Evolutionary conservation across 2,797 vertebrate genomes (phyloP).

Genomic region (Sphenopsis melanotis): DNA sequence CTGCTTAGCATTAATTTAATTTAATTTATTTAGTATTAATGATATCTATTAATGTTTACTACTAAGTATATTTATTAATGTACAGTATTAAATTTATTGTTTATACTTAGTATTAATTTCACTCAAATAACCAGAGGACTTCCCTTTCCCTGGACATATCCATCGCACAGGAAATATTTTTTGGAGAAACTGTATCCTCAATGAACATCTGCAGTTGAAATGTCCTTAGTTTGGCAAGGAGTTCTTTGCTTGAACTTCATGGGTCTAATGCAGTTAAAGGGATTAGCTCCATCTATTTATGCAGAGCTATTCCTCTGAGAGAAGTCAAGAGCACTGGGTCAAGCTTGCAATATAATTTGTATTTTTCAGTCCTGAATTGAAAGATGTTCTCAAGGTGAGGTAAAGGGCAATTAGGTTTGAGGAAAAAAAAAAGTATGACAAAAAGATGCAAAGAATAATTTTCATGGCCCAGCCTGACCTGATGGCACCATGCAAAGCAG

Average conservation of each 20-base stretch:
- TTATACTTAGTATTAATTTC: neutral
- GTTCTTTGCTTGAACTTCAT: slow-evolving; percentile 22
- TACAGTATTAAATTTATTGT: neutral
- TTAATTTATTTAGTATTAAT: neutral
- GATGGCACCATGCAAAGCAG: neutral
- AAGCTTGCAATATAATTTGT: neutral
- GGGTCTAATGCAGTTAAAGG: slow-evolving; percentile 35
- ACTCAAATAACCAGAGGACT: neutral
- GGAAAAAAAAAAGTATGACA: neutral
- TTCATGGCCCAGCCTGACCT: neutral
- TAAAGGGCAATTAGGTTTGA: neutral
- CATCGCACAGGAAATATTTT: neutral
- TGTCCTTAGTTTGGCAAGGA: neutral
- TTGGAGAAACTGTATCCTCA: neutral
- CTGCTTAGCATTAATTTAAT: neutral
- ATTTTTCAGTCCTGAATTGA: neutral
- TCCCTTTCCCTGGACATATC: neutral
- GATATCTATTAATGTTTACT: neutral
- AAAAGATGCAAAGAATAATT: neutral
- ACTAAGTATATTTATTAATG: neutral
- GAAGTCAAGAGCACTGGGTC: neutral
- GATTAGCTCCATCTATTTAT: slow-evolving; percentile 47
- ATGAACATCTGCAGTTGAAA: neutral
- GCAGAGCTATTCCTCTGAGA: slow-evolving; percentile 31
- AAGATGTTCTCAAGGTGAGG: neutral